These are phyloP conservation scores for Prionace glauca DNA, from an alignment of 2,797 vertebrate species.

Conservation along the genomic window DNA sequence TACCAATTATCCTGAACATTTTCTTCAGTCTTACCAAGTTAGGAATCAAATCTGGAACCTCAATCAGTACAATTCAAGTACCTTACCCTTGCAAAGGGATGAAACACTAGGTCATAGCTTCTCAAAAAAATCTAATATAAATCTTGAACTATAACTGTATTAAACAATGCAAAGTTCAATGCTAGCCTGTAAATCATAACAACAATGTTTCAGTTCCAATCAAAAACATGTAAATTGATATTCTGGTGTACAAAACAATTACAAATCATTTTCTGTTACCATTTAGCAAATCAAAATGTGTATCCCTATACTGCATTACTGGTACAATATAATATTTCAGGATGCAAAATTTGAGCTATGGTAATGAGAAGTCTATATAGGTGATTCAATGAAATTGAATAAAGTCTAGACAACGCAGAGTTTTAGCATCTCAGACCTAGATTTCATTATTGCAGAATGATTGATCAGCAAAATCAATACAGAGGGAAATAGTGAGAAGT, in stretches of 20 bases:
- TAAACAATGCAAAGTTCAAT: background rate
- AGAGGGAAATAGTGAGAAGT: background rate
- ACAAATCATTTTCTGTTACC: background rate
- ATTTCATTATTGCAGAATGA: background rate
- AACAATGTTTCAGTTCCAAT: background rate
- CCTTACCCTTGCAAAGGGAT: background rate
- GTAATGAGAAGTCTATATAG: background rate
- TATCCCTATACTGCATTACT: background rate
- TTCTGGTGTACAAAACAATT: background rate
- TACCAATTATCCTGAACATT: background rate
- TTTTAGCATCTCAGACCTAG: background rate
- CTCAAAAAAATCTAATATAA: background rate
- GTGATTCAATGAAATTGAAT: background rate
- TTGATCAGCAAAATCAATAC: background rate
- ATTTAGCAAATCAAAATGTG: background rate
- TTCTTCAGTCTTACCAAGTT: background rate
- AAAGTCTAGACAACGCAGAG: background rate
- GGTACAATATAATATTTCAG: background rate
- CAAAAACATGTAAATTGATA: constrained; percentile 2
- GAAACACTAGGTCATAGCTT: background rate
- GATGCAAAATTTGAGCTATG: background rate
- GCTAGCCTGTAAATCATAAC: background rate
- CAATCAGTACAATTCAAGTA: background rate
- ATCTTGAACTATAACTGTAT: background rate
- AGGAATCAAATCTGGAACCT: background rate